A percentile compares a stretch with the other conserved stretches of the same genome.
Evolutionary conservation across 2,113 vertebrate genomes (phyloP).

Genomic region (Conger conger): DNA sequence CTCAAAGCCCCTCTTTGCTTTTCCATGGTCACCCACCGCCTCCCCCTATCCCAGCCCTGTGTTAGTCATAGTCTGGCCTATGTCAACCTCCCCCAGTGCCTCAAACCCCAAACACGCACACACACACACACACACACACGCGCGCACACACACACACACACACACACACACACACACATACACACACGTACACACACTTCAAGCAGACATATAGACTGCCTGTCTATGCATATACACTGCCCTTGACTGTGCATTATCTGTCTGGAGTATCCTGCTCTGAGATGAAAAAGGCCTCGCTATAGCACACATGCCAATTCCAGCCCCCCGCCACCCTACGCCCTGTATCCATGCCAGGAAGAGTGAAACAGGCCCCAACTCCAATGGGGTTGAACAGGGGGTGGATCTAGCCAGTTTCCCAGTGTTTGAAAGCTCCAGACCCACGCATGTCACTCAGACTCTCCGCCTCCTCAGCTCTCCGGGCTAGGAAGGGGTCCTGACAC

Average conservation of each 20-base stretch:
- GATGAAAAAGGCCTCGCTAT: background rate
- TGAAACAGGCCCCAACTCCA: background rate
- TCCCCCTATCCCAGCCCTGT: background rate
- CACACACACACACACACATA: background rate
- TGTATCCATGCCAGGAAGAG: background rate
- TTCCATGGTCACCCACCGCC: background rate
- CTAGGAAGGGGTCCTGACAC: background rate
- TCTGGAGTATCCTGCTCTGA: background rate
- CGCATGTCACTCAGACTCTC: background rate
- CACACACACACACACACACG: background rate
- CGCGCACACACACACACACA: too few species aligned
- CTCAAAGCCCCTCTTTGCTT: conserved; percentile 3
- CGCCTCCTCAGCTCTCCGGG: background rate
- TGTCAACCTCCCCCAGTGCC: background rate
- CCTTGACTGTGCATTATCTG: too few species aligned
- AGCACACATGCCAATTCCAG: too few species aligned
- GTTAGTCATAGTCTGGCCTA: background rate
- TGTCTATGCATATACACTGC: background rate
- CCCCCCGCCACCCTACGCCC: background rate
- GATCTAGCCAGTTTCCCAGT: background rate
- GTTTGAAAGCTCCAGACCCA: background rate
- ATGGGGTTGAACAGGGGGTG: background rate
- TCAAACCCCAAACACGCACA: background rate
- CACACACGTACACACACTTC: background rate
- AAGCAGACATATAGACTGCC: background rate